A percentile compares a stretch with the other conserved stretches of the same genome.
Evolutionary conservation across 37 sponge, comb jelly and placozoan species (phyloP).

Genomic region (Ianthella basta): DNA sequence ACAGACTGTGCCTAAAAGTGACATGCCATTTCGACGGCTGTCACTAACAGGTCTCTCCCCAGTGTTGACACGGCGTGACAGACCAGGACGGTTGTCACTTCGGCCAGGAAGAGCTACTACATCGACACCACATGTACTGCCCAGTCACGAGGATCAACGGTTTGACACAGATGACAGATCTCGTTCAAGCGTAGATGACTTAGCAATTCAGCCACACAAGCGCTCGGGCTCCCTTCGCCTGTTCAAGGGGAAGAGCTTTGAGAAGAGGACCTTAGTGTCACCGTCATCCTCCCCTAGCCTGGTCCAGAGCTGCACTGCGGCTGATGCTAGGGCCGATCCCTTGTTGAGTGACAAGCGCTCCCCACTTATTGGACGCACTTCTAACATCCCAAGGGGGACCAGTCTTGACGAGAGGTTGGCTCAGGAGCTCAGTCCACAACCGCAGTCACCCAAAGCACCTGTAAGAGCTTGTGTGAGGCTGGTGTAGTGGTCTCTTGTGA

Average conservation of each 20-base stretch:
- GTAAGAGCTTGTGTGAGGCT: too few species aligned
- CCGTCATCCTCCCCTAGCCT: neutral
- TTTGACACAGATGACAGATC: neutral
- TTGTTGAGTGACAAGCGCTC: too few species aligned
- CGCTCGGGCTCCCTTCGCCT: slow-evolving; percentile 1
- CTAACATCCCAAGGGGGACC: too few species aligned
- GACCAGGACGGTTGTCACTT: slow-evolving; percentile 22
- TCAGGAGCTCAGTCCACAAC: too few species aligned
- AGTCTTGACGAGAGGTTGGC: too few species aligned
- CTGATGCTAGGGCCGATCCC: neutral
- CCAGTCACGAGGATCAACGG: neutral
- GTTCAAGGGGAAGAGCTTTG: slow-evolving; percentile 3
- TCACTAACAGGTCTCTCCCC: neutral
- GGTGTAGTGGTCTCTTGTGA: too few species aligned
- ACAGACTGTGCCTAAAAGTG: neutral
- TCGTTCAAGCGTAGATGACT: neutral
- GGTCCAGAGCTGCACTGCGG: neutral
- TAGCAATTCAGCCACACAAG: neutral
- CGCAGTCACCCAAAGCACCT: too few species aligned
- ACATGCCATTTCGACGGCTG: neutral
- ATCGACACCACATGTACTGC: neutral
- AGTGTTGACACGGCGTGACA: neutral
- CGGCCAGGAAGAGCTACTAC: neutral
- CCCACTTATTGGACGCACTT: too few species aligned
- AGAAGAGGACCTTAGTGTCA: neutral